Conservation (phyloP, 2,797 vertebrate species). For the Falco rusticolus region DNA sequence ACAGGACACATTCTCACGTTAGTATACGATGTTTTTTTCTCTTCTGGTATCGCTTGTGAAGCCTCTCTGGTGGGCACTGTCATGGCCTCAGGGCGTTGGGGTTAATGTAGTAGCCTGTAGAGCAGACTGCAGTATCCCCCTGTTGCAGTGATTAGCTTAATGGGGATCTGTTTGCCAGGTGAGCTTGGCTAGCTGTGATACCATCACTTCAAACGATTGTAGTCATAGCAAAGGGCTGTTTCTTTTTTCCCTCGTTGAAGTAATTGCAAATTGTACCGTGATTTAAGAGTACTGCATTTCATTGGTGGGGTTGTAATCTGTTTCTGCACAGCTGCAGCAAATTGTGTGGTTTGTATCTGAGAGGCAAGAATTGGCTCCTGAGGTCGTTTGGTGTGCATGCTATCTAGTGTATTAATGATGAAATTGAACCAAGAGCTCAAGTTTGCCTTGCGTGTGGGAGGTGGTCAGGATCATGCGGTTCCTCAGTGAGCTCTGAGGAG, state of each 20-base stretch:
- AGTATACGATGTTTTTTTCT: not conserved
- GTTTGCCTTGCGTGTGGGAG: not conserved
- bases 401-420: not conserved
- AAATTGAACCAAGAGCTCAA: not conserved
- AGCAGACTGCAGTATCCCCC: not conserved
- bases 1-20: not conserved
- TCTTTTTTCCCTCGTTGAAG: not conserved
- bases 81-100: not conserved
- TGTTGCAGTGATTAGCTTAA: not conserved
- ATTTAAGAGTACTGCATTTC: not conserved
- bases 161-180: rapidly evolving
- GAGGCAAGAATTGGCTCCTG: not conserved
- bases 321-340: not conserved
- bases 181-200: not conserved
- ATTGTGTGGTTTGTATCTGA: not conserved
- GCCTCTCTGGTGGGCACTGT: not conserved
- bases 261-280: not conserved
- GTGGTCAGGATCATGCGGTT: not conserved
- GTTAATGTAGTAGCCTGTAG: not conserved
- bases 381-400: rapidly evolving
- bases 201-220: not conserved
- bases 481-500: not conserved
- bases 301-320: not conserved
- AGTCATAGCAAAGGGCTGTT: not conserved
- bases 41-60: not conserved